Base-by-base conservation (phyloP, 1,140 invertebrate species). In the Neodiprion virginianus region DNA sequence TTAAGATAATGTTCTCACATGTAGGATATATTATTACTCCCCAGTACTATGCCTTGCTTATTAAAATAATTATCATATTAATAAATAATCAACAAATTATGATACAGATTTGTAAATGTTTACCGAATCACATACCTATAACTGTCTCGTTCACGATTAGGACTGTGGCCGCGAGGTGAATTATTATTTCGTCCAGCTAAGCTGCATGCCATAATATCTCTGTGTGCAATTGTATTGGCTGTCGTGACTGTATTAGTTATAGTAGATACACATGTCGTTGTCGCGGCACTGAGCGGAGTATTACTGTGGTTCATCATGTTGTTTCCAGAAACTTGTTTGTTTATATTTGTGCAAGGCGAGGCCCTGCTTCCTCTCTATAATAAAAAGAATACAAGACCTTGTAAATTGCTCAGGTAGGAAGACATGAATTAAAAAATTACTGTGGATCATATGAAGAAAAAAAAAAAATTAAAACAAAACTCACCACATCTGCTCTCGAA, bases 101-200 rank as follows among this genome's bases (percentile, higher is more conserved):
- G 28, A 40, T 40, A 40, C 28, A 40, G 5, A 40, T 1, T 12
- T 8, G 53, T 8, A 7, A 17, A 61, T 61, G n/a, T 17, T 8
- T 61, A 17, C n/a, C 11, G 11, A 61, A 71, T 74, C 67, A 74
- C 78, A 76, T 90, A 96, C 95, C 94, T 95, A 88, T 95, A 96
- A 85, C 92, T 95, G 80, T 96, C 95, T 74, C 94, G 90, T 84
- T 96, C 95, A 77, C 94, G 90, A 76, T 86, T 93, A 8, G 94
- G 94, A 85, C 93, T 95, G 81, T 94, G 94, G 71, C 92, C 92
- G 77, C 93, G 90, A 8, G 94, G 94, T 14, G 94, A 94, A 87
- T 94, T 90, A 77, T 87, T 87, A 71, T 80, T 87, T 74, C 87
- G 89, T 69, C 87, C 87, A 49, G 89, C 85, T 74, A 91, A 76